Evolutionary conservation across 2,888 invertebrate species (phyloP), one percentile per base, ranked within the genome.

Genomic region (Epinotia bilunana): DNA sequence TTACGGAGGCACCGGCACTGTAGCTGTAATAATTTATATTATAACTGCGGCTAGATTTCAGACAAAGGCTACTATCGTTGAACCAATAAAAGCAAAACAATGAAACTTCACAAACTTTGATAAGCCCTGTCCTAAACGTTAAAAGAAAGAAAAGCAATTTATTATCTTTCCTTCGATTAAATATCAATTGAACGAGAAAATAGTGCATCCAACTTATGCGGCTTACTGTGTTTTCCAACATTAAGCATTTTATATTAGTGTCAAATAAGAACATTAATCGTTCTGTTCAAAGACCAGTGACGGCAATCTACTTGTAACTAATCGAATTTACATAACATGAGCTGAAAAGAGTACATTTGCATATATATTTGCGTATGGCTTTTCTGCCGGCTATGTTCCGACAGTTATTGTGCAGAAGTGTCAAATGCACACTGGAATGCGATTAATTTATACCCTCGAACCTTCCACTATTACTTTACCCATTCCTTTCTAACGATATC

Each of bases 371-470:
- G 20, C 53, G 64, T 65, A 57, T 60, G 23, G 75, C 53, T 55
- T 63, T 61, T 65, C 74, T 58, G 57, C 62, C 60, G 62, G 67
- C 73, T 68, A 53, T 67, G 70, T 53, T 67, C 67, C 78, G 78
- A 78, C 81, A 83, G 78, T 83, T 82, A 86, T 84, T 83, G 78
- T 83, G 76, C 67, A 72, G 77, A 80, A 82, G 80, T 81, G 88
- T 88, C 88, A 88, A 82, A 85, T 76, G 79, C 88, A 88, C 83
- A 69, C 62, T 58, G 73, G 72, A 64, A 77, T 73, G 73, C 83
- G 82, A 86, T 88, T 85, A 85, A 87, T 87, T 83, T 77, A 76
- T 60, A 49, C 71, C 79, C 76, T 65, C 11, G 55, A 73, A 55
- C 73, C 33, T 28, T 57, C 61, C 67, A 62, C 46, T 67, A 71